Base-by-base conservation (phyloP, 1,140 invertebrate genomes). In the Halyomorpha halys region DNA sequence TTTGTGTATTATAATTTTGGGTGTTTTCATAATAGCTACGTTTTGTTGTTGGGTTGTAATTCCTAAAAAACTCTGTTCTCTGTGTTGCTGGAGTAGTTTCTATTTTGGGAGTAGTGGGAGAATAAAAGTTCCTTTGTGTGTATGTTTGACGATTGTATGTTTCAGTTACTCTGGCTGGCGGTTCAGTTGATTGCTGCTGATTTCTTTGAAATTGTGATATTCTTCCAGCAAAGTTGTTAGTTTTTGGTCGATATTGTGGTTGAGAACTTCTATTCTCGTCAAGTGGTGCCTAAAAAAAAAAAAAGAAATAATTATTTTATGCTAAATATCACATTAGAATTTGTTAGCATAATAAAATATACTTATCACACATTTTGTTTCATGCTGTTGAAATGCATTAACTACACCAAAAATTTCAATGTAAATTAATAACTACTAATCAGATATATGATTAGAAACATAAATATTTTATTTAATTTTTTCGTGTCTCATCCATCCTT, bases 41-140 rank as follows among this genome's bases (percentile, higher is more conserved):
- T 56, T 66, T 63, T 14, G 67, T 65, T 19, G 68, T 69, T 39
- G 63, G 63, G 49, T 68, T 68, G 45, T 68, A 69, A 25, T 68
- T 65, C 16, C 66, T 60, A 53, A 56, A 56, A n/a, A 23, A 56
- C 23, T 56, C 53, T 11, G 53, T 56, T 56, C 14, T 56, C 53
- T 56, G 53, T 21, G 56, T 63, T 60, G 59, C 27, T 54, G 62
- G 34, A n/a, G 63, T 44, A 14, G 30, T 54, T 56, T 56, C 51
- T 49, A 56, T 56, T 25, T 44, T 63, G 16, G 53, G 53, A 27
- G 65, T 66, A 5, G 65, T 66, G 3, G 56, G 61, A 23, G 53
- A 56, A 25, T 56, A 56, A 16, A 54, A 54, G 54, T 63, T 63
- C 39, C 65, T 63, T 59, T 62, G 65, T 21, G 59, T 53, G n/a